A percentile compares a stretch with the other conserved stretches of the same genome.
Evolutionary conservation across 2,888 invertebrate species (phyloP).

Genomic region (Trimorus sp.): DNA sequence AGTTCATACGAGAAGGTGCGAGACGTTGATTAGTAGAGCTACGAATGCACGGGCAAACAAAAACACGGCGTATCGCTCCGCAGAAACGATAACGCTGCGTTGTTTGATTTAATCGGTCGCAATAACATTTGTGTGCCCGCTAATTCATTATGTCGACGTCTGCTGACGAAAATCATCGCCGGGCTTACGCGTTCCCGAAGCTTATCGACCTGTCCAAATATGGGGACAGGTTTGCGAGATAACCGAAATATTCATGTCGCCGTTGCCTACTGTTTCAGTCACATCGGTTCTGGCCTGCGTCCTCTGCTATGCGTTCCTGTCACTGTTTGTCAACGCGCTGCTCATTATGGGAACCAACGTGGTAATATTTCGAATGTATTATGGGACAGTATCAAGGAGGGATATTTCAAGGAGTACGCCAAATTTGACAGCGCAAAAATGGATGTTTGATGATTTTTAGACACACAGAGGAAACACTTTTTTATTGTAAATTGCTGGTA

Average conservation of each 20-base stretch:
- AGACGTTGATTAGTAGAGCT: background rate
- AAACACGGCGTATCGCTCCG: constrained; percentile 31
- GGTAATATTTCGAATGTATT: constrained; percentile 62
- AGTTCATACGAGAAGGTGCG: constrained; percentile 61
- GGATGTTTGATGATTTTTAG: no score
- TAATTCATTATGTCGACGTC: constrained; percentile 31
- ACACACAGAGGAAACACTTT: no score
- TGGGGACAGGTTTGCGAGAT: constrained; percentile 21
- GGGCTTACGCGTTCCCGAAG: constrained; percentile 27
- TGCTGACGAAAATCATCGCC: constrained; percentile 40
- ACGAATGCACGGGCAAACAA: constrained; percentile 15
- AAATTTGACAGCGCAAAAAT: no score
- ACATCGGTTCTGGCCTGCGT: constrained; percentile 72
- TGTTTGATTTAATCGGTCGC: constrained; percentile 46
- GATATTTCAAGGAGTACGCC: no score
- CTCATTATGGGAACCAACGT: constrained; percentile 76
- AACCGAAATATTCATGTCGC: background rate
- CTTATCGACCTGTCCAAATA: constrained; percentile 51
- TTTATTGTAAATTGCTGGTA: no score
- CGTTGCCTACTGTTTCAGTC: constrained; percentile 66
- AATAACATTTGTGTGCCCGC: constrained; percentile 47
- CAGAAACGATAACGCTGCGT: constrained; percentile 30
- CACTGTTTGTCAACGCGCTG: constrained; percentile 75
- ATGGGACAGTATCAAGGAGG: no score
- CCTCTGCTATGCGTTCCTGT: constrained; percentile 72